Evolutionary conservation across 2,113 vertebrate genomes (phyloP).

Genomic region (Phainopepla nitens): DNA sequence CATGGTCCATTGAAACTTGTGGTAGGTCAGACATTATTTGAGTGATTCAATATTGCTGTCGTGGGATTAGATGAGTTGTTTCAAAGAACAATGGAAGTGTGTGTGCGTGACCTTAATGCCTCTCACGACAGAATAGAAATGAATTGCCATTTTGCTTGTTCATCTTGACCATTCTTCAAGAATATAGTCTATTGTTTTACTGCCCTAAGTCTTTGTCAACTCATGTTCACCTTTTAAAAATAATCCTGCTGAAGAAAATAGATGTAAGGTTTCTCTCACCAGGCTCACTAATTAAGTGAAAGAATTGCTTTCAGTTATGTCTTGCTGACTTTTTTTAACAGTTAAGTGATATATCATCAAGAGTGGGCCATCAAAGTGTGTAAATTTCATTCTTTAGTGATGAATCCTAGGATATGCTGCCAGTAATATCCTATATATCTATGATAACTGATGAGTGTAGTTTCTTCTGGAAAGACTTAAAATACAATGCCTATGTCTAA

Average conservation of each 20-base stretch:
- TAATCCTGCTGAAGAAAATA: neutral
- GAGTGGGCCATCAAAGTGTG: neutral
- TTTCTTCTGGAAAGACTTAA: neutral
- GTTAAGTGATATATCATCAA: neutral
- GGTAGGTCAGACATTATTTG: neutral
- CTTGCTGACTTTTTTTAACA: neutral
- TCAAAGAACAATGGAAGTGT: neutral
- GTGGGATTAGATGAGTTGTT: neutral
- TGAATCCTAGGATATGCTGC: neutral
- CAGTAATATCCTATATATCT: neutral
- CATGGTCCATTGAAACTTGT: neutral
- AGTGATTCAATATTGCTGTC: neutral
- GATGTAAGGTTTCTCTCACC: neutral
- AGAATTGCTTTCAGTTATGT: neutral
- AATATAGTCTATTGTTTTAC: neutral
- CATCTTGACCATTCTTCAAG: neutral
- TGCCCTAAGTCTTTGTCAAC: neutral
- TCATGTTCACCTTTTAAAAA: neutral
- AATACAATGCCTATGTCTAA: neutral
- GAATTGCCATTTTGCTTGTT: neutral
- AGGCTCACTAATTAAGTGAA: neutral
- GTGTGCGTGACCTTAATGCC: rapidly evolving
- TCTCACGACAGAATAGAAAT: neutral
- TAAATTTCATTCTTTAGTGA: neutral
- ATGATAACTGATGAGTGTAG: neutral